phyloP scores from a whole-genome alignment of 2,113 vertebrate genomes.

The Cynopterus brachyotis region DNA sequence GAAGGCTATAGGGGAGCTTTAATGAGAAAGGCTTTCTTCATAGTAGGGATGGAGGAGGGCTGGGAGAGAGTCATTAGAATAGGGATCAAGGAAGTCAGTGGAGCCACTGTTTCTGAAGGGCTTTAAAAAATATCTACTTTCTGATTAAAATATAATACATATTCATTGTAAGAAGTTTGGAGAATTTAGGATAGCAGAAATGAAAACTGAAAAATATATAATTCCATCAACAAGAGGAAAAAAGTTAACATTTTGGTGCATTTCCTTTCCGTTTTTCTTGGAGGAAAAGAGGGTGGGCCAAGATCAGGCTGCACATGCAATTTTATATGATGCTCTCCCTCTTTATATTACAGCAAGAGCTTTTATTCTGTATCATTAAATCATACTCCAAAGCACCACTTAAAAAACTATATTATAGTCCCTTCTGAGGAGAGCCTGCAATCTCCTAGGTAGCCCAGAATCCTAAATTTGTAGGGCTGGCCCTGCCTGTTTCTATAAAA shows the following conservation, averaged over 20 bases:
- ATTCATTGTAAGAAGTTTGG: neutral
- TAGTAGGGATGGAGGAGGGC: neutral
- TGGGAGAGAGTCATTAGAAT: slow-evolving; percentile 14
- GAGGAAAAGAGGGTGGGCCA: fast-evolving
- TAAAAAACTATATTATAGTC: neutral
- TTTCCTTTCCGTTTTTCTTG: neutral
- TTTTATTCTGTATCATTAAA: neutral
- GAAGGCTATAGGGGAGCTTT: neutral
- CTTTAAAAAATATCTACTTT: neutral
- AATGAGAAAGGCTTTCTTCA: slow-evolving; percentile 62
- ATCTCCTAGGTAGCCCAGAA: neutral
- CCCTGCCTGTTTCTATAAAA: neutral
- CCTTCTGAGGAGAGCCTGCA: neutral
- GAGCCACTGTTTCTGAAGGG: neutral
- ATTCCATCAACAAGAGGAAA: neutral
- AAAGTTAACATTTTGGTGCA: neutral
- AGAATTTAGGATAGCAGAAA: slow-evolving; percentile 29
- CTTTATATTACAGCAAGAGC: neutral
- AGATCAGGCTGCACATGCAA: neutral
- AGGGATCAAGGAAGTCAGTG: neutral
- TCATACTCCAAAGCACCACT: neutral
- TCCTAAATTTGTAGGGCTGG: neutral
- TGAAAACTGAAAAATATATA: slow-evolving; percentile 24
- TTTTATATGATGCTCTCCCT: neutral
- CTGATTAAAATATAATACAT: slow-evolving; percentile 39